Conservation (phyloP, 2,113 vertebrate species). For the Pseudopodoces humilis region DNA sequence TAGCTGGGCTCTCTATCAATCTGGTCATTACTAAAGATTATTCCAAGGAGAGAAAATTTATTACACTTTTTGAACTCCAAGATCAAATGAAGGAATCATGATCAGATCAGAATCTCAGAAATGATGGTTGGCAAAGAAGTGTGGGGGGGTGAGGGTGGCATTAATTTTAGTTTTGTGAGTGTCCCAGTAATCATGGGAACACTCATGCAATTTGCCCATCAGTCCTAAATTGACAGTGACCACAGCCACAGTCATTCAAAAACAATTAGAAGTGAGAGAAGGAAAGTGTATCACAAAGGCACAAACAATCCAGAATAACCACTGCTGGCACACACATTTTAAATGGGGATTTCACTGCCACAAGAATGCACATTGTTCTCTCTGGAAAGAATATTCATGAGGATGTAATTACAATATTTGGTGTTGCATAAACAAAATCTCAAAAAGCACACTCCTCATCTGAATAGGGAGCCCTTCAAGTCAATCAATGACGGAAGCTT, state of each 20-base stretch:
- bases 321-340: conserved; percentile 1
- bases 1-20: neutral
- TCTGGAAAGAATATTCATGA: conserved; percentile 10
- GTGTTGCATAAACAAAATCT: conserved; percentile 31
- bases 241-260: neutral
- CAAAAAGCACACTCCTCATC: neutral
- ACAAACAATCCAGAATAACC: neutral
- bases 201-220: neutral
- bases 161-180: neutral
- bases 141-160: accelerated
- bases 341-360: neutral
- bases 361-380: neutral
- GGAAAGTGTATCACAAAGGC: neutral
- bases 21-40: neutral
- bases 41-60: neutral
- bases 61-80: neutral
- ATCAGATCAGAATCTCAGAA: neutral
- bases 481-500: neutral
- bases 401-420: conserved; percentile 29
- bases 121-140: neutral
- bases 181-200: neutral
- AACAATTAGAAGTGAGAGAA: neutral
- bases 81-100: neutral
- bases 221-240: neutral
- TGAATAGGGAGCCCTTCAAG: neutral